These are phyloP conservation scores for Amblyopsis rosae DNA, from an alignment of 2,113 vertebrate genomes.

Conservation along the genomic window DNA sequence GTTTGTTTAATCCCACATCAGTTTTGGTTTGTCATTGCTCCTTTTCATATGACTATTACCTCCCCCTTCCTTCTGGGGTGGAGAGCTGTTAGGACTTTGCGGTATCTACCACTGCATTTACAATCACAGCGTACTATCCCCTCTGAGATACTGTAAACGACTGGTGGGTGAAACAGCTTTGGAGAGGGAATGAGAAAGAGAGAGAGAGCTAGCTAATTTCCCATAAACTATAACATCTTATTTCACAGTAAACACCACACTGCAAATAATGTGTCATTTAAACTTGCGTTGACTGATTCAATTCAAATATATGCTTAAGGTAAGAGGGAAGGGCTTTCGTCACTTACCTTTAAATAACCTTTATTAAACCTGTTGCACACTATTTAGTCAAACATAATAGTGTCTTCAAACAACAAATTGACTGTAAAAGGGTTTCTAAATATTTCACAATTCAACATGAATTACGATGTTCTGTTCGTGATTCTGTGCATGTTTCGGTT, in stretches of 20 bases:
- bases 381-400: too few relatives aligned
- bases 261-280: not conserved
- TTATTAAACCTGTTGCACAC: too few relatives aligned
- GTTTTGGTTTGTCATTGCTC: not conserved
- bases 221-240: conserved; percentile 5
- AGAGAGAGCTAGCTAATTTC: conserved; percentile 9
- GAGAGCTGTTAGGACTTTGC: conserved; percentile 20
- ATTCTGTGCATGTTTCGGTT: too few relatives aligned
- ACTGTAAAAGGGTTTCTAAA: not conserved
- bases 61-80: not conserved
- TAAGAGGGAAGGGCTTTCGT: not conserved
- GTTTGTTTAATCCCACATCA: conserved; percentile 9
- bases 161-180: conserved; percentile 11
- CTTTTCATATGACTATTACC: not conserved
- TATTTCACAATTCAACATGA: not conserved
- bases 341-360: too few relatives aligned
- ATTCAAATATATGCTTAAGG: not conserved
- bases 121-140: conserved; percentile 19
- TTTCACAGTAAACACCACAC: not conserved
- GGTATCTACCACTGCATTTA: conserved; percentile 19
- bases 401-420: too few relatives aligned
- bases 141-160: conserved; percentile 33
- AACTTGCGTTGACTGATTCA: not conserved
- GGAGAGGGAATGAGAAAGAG: not conserved
- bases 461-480: too few relatives aligned